A percentile compares a stretch with the other conserved stretches of the same genome.
Conservation (phyloP, 2,797 vertebrate genomes). For the Poliocrania exsul region DNA sequence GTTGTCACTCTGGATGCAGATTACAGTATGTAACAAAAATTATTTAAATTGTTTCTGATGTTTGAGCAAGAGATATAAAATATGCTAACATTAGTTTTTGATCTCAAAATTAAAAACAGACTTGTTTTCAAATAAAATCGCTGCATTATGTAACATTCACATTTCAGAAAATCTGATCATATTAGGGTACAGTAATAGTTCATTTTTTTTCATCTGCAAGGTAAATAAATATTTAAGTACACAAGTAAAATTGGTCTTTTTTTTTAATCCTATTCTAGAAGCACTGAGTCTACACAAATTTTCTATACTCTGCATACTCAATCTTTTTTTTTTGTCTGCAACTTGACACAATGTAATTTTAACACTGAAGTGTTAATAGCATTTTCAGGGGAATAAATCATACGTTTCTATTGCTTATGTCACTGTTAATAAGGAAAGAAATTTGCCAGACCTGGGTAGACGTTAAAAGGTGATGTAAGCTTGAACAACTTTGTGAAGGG, state of each 20-base stretch:
- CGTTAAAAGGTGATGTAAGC: neutral
- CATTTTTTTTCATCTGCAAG: neutral
- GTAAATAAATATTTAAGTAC: neutral
- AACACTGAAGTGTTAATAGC: constrained; percentile 13
- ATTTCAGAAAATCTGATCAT: neutral
- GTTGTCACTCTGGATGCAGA: neutral
- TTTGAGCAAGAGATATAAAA: neutral
- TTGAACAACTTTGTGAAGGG: neutral
- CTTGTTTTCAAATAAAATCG: constrained; percentile 3
- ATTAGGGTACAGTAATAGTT: neutral
- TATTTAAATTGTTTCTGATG: neutral
- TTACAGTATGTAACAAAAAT: neutral
- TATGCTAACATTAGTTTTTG: neutral
- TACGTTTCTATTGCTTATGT: neutral
- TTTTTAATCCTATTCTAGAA: neutral
- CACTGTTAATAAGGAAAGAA: neutral
- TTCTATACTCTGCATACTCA: neutral
- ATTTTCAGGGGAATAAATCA: constrained; percentile 5
- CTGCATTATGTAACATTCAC: neutral
- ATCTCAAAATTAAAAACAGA: neutral
- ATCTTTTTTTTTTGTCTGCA: neutral
- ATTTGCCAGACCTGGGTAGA: neutral
- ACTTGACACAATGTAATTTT: constrained; percentile 11
- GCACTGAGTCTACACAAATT: neutral
- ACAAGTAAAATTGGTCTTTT: neutral